Evolutionary conservation across 2,888 invertebrate species (phyloP).

Genomic region (Copidosoma aretas): DNA sequence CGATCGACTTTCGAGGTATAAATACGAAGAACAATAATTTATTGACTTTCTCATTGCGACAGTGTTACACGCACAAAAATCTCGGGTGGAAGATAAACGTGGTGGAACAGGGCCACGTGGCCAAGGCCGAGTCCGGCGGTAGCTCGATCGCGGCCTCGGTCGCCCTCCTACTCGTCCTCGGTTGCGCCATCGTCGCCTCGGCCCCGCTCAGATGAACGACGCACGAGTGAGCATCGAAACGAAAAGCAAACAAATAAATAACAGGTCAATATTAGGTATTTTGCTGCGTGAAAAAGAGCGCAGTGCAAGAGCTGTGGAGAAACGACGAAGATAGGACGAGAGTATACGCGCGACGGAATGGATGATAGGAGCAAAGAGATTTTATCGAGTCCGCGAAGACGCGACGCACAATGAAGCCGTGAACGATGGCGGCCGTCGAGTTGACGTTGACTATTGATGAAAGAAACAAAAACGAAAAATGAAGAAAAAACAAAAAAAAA

Average conservation of each 20-base stretch:
- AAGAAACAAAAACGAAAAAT: too few relatives aligned
- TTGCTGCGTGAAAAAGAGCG: background rate
- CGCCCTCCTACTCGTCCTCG: constrained; percentile 25
- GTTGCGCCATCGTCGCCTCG: constrained; percentile 12
- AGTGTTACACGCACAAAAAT: constrained; percentile 93
- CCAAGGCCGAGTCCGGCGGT: constrained; percentile 39
- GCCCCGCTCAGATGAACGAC: constrained; percentile 43
- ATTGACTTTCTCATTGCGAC: constrained; percentile 49
- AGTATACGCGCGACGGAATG: too few relatives aligned
- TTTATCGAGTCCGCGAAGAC: too few relatives aligned
- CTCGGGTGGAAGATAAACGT: constrained; percentile 93
- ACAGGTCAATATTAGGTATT: constrained; percentile 20
- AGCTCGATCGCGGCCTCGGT: constrained; percentile 32
- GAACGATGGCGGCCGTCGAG: background rate
- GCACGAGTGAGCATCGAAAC: background rate
- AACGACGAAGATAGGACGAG: too few relatives aligned
- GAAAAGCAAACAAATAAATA: constrained; percentile 6
- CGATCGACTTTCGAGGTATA: too few relatives aligned
- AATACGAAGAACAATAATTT: constrained; percentile 13
- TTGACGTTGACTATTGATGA: constrained; percentile 29
- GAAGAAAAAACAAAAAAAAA: too few relatives aligned
- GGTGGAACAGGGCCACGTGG: constrained; percentile 72
- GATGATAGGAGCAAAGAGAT: too few relatives aligned
- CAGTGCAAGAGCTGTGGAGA: too few relatives aligned
- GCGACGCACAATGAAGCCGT: background rate